These are phyloP conservation scores for Saccostrea echinata DNA, from an alignment of 1,140 invertebrate species.

Conservation along the genomic window DNA sequence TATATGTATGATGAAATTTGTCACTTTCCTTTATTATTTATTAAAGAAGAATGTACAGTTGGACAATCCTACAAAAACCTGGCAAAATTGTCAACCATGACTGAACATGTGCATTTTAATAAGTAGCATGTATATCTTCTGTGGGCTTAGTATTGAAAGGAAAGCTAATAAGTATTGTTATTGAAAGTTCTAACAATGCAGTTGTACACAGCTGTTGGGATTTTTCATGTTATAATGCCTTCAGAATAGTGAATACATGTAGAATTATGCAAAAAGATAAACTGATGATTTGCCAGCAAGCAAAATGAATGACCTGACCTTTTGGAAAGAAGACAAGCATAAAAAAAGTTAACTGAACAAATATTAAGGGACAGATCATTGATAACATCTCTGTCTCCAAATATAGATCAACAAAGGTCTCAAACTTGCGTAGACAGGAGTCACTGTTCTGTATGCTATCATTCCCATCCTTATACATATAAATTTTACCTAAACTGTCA, in stretches of 20 bases:
- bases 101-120: not conserved
- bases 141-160: not conserved
- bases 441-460: too few relatives aligned
- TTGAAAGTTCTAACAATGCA: not conserved
- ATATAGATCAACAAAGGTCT: not conserved
- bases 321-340: not conserved
- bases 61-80: not conserved
- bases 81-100: not conserved
- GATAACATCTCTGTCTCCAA: conserved; percentile 1
- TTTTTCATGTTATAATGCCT: not conserved
- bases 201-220: conserved; percentile 4
- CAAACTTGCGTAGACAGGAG: not conserved
- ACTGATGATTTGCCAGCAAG: not conserved
- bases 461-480: too few relatives aligned
- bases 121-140: not conserved
- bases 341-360: conserved; percentile 23
- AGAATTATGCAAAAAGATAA: too few relatives aligned
- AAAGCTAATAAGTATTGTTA: conserved; percentile 15
- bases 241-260: not conserved
- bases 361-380: not conserved
- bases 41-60: not conserved
- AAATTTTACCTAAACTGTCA: conserved; percentile 35
- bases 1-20: conserved; percentile 12
- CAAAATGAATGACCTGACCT: not conserved
- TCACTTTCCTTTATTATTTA: not conserved